Percentiles rank a stretch among this genome's conserved stretches.
Conservation (phyloP, 2,888 invertebrate species). For the Cephus pulcher region DNA sequence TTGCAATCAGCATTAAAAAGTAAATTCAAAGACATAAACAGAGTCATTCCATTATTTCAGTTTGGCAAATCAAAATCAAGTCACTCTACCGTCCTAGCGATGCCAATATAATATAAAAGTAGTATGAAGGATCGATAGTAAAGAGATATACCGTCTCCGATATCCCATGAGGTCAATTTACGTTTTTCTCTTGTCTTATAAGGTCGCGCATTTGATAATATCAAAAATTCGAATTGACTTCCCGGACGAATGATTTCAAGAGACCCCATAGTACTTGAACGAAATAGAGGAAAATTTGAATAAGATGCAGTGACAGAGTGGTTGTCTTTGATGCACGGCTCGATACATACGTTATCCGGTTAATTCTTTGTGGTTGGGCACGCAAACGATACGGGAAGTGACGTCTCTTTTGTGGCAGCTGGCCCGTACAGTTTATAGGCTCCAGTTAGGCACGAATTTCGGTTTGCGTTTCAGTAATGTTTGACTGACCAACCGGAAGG, state of each 20-base stretch:
- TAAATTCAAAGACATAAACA: too few relatives aligned
- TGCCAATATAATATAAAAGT: too few relatives aligned
- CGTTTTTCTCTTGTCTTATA: too few relatives aligned
- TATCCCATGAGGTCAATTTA: too few relatives aligned
- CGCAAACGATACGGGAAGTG: constrained; percentile 40
- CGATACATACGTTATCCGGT: constrained; percentile 36
- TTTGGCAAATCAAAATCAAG: too few relatives aligned
- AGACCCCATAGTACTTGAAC: not conserved
- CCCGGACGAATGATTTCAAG: not conserved
- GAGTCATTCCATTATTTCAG: too few relatives aligned
- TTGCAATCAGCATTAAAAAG: too few relatives aligned
- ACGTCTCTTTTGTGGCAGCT: constrained; percentile 41
- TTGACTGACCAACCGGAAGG: constrained; percentile 47
- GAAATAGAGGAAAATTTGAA: not conserved
- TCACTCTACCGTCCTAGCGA: too few relatives aligned
- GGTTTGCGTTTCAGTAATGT: constrained; percentile 23
- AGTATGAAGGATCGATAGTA: too few relatives aligned
- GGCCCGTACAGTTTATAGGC: constrained; percentile 33
- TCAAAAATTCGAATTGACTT: too few relatives aligned
- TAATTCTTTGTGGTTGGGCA: constrained; percentile 45
- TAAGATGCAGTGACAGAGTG: not conserved
- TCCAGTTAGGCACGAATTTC: constrained; percentile 14
- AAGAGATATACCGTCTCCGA: too few relatives aligned
- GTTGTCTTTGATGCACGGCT: constrained; percentile 33
- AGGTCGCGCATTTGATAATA: too few relatives aligned